phyloP scores from a whole-genome alignment of 2,113 vertebrate genomes.

The Catagonus wagneri region DNA sequence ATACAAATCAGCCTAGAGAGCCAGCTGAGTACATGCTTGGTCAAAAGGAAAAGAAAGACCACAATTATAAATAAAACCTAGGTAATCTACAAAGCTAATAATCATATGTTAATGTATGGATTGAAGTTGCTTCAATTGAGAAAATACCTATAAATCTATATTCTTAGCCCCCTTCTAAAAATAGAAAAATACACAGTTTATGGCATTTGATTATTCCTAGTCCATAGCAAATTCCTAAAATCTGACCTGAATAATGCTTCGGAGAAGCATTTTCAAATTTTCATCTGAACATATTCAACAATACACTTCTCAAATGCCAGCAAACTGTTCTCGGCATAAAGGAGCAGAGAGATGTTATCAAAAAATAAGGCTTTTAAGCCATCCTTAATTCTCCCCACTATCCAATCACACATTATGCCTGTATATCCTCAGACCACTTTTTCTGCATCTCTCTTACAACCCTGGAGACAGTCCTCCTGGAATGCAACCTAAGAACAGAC shows the following conservation, averaged over 20 bases:
- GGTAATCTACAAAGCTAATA: neutral
- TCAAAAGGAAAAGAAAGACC: neutral
- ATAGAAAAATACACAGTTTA: neutral
- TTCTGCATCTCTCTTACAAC: neutral
- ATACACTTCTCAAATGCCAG: neutral
- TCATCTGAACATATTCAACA: neutral
- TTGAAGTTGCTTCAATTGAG: neutral
- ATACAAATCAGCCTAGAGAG: slow-evolving; percentile 17
- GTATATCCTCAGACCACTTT: neutral
- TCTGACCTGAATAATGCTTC: slow-evolving; percentile 12
- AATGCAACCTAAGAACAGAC: neutral
- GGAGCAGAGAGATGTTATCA: neutral
- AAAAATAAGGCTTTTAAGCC: neutral
- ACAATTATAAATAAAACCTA: neutral
- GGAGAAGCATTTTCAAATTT: slow-evolving; percentile 30
- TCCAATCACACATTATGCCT: neutral
- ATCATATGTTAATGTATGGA: neutral
- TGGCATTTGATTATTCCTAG: neutral
- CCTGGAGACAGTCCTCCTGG: neutral
- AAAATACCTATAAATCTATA: neutral
- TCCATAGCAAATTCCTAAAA: neutral
- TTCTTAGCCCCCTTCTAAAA: neutral
- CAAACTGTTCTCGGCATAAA: neutral
- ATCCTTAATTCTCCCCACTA: neutral
- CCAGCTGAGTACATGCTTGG: neutral